phyloP scores from a whole-genome alignment of 2,797 vertebrate genomes.

The Takifugu ocellatus region DNA sequence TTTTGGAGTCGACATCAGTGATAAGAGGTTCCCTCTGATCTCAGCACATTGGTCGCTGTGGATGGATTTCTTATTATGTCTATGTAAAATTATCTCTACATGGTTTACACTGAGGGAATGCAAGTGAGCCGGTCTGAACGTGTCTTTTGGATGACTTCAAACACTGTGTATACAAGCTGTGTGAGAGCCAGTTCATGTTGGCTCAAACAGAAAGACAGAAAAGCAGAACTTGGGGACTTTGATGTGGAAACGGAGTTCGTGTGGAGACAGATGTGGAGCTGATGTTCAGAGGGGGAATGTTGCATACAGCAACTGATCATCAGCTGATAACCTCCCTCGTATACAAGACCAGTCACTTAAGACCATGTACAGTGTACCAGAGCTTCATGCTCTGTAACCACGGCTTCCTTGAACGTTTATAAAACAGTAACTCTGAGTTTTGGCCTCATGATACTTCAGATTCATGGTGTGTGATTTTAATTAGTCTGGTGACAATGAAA shows the following conservation, averaged over 20 bases:
- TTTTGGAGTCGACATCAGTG: constrained; percentile 44
- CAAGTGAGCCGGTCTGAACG: constrained; percentile 70
- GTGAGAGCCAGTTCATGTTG: constrained; percentile 60
- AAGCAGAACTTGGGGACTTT: constrained; percentile 60
- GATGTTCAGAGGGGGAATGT: constrained; percentile 46
- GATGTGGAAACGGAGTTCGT: constrained; percentile 62
- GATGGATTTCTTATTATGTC: constrained; percentile 77
- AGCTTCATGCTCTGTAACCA: too few relatives aligned
- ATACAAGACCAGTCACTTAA: neutral
- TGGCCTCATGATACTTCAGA: too few relatives aligned
- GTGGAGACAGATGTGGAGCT: constrained; percentile 52
- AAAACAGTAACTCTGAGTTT: too few relatives aligned
- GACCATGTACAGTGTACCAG: too few relatives aligned
- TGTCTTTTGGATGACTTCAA: constrained; percentile 70
- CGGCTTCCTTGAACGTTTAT: too few relatives aligned
- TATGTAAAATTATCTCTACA: constrained; percentile 75
- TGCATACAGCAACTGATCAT: constrained; percentile 33
- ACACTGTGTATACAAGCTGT: constrained; percentile 64
- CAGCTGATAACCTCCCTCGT: constrained; percentile 51
- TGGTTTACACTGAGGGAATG: constrained; percentile 76
- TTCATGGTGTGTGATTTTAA: too few relatives aligned
- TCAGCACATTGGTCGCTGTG: constrained; percentile 60
- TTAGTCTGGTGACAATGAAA: too few relatives aligned
- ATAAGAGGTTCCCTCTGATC: constrained; percentile 64
- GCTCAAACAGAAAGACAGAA: constrained; percentile 64